Evolutionary conservation across 2,113 vertebrate genomes (phyloP).

Genomic region (Atherinomorus stipes): DNA sequence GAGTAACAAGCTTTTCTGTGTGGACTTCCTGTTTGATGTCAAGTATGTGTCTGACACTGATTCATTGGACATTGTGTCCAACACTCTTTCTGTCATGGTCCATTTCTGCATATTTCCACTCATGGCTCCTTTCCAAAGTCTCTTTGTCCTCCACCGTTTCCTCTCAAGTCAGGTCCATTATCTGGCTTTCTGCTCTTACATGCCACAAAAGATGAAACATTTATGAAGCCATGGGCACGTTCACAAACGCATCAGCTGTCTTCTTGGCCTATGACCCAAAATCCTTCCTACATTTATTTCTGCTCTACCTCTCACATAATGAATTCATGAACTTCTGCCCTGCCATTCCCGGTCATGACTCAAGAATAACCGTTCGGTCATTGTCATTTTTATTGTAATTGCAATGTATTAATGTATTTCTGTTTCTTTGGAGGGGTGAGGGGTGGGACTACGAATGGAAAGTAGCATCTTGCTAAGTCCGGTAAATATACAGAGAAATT

Average conservation of each 20-base stretch:
- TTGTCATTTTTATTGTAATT: too few relatives aligned
- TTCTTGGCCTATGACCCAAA: conserved; percentile 33
- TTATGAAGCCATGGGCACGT: conserved; percentile 41
- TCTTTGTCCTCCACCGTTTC: conserved; percentile 33
- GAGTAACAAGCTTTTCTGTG: too few relatives aligned
- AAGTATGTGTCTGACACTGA: neutral
- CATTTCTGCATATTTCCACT: neutral
- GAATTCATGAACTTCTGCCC: conserved; percentile 67
- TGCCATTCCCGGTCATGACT: conserved; percentile 66
- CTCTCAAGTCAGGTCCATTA: conserved; percentile 13
- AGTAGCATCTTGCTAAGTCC: too few relatives aligned
- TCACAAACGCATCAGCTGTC: conserved; percentile 53
- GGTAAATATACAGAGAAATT: too few relatives aligned
- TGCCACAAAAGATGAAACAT: conserved; percentile 60
- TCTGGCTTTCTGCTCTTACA: conserved; percentile 11
- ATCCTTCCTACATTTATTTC: conserved; percentile 36
- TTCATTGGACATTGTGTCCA: neutral
- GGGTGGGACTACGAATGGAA: too few relatives aligned
- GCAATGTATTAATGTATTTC: too few relatives aligned
- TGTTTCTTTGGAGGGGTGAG: too few relatives aligned
- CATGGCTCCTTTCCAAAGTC: neutral
- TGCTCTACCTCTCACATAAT: conserved; percentile 56
- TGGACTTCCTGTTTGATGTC: too few relatives aligned
- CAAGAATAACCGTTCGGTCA: too few relatives aligned
- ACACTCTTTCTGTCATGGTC: neutral